phyloP scores from a whole-genome alignment of 2,797 vertebrate species.

The Hydrocynus forskahlii region DNA sequence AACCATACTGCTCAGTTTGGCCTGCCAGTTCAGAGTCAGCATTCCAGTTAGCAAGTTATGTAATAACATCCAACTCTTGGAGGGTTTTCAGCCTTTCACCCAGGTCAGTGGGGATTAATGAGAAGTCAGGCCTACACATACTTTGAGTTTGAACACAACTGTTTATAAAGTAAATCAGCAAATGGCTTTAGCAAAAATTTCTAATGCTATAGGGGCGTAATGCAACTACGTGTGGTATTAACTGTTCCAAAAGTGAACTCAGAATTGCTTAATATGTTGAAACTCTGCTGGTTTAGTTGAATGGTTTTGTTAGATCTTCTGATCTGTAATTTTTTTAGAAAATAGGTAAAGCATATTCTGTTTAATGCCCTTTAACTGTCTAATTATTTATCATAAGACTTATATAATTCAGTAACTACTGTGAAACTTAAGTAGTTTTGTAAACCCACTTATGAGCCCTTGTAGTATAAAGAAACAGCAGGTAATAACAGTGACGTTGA shows the following conservation, averaged over 20 bases:
- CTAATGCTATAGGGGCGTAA: not conserved
- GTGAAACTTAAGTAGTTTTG: not conserved
- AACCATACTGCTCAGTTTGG: conserved; percentile 8
- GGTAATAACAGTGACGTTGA: not conserved
- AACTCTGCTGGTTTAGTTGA: not conserved
- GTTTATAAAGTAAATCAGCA: not conserved
- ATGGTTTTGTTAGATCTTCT: not conserved
- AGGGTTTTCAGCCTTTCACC: not conserved
- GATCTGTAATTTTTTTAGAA: not conserved
- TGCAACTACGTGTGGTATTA: not conserved
- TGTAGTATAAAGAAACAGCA: not conserved
- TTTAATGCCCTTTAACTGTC: not conserved
- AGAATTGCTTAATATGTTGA: not conserved
- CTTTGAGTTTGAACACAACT: not conserved
- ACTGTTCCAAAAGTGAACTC: not conserved
- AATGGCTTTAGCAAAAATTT: not conserved
- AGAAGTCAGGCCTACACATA: not conserved
- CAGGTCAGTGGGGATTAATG: conserved; percentile 18
- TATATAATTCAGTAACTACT: not conserved
- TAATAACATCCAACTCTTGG: not conserved
- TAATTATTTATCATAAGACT: not conserved
- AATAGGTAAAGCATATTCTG: not conserved
- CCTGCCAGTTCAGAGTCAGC: conserved; percentile 19
- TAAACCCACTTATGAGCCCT: not conserved
- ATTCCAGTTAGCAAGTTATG: conserved; percentile 34